Evolutionary conservation across 2,888 invertebrate genomes (phyloP), one percentile per base, ranked within the genome.

Genomic region (Pimpla rufipes): DNA sequence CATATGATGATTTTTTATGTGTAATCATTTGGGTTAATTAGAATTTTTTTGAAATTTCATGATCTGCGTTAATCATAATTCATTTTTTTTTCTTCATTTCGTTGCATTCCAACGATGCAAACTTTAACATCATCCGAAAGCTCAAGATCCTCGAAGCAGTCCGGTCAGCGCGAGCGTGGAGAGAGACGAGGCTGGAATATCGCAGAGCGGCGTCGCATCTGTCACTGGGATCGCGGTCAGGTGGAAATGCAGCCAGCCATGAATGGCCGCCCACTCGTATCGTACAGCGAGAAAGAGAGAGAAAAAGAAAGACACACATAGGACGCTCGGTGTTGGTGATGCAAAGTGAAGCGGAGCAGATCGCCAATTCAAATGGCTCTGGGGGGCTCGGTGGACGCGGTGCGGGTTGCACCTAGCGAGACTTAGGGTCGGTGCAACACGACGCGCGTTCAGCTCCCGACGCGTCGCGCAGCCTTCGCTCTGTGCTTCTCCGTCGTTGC

Each of bases 251-350:
- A 67, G 81, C 77, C 79, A 81, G 64, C 83, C 84, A 84, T 86
- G 87, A 87, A 85, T 86, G 85, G 76, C 73, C 86, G 84, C 86
- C 84, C 79, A 84, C 86, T 83, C 83, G 50, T 66, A 45, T 74
- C 47, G 66, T 57, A 64, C 18, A 18, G 5, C 18, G 45, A 66
- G 66, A 23, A 47, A 57, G 42, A 67, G 29, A 57, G 37, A n/a
- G 16, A 47, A 47, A 73, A 2, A 47, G 16, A 3, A 13, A 5
- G 18, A 4, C 35, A 13, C 16, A 16, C n/a, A n/a, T n/a, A n/a
- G n/a, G 37, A 50, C 29, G 2, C 29, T 29, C 5, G 29, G 29
- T 5, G n/a, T 10, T 40, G 42, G n/a, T 21, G 42, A 74, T 62
- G 73, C 47, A 62, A 62, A 74, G 73, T 42, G n/a, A 21, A 23